Percentiles rank a stretch among this genome's conserved stretches.
These are phyloP conservation scores for Macrotus californicus DNA, from an alignment of 2,113 vertebrate species.

Conservation along the genomic window DNA sequence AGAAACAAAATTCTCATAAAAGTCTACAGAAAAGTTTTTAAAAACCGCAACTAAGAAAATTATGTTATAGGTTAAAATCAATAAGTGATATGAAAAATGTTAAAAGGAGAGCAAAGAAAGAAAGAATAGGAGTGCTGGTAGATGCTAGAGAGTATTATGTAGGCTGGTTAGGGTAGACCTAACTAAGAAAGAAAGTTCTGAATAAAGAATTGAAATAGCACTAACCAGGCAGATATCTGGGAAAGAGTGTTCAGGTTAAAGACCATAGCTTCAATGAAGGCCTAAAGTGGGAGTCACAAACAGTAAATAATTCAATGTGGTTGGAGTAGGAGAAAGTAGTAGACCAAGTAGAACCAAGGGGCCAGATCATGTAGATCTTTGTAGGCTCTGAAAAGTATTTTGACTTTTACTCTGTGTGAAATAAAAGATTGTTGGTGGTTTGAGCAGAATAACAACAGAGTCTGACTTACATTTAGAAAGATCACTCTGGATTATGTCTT, in stretches of 20 bases:
- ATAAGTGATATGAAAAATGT: neutral
- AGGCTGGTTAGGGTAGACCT: neutral
- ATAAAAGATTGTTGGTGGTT: neutral
- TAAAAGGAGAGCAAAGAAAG: neutral
- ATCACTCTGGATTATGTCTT: neutral
- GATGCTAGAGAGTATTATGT: neutral
- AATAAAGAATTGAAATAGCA: neutral
- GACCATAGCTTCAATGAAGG: neutral
- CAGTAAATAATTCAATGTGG: neutral
- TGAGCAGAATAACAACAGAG: neutral
- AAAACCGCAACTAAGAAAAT: neutral
- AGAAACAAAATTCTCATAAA: neutral
- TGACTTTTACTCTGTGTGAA: neutral
- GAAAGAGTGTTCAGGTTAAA: neutral
- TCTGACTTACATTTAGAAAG: neutral
- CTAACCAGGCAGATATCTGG: neutral
- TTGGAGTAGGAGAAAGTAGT: neutral
- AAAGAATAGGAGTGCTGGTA: neutral
- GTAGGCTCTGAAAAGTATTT: neutral
- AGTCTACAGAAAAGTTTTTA: neutral
- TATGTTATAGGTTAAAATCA: neutral
- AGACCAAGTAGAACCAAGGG: neutral
- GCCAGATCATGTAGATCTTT: neutral
- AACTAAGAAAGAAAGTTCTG: neutral
- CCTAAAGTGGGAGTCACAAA: neutral